Conservation (phyloP, 2,113 vertebrate genomes). For the Acinonyx jubatus region DNA sequence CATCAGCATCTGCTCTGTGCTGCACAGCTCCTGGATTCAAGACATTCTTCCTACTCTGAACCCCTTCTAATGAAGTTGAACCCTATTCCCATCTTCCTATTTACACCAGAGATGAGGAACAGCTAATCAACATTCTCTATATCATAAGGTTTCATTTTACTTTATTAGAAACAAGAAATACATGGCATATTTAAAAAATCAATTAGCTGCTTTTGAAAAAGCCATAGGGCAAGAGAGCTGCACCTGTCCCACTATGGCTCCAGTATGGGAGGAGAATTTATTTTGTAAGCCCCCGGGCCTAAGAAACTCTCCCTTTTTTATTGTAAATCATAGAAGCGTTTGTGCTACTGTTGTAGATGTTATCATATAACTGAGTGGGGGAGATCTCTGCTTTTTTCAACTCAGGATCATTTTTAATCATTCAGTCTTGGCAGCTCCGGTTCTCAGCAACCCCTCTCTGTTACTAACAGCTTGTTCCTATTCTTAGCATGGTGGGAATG, state of each 20-base stretch:
- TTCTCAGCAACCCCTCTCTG: conserved; percentile 49
- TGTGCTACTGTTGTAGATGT: conserved; percentile 17
- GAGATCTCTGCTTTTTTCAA: conserved; percentile 43
- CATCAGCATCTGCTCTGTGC: not conserved
- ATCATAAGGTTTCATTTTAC: not conserved
- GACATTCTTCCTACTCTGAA: not conserved
- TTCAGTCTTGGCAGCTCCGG: conserved; percentile 40
- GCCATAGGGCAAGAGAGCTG: not conserved
- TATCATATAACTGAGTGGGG: not conserved
- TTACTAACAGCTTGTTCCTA: conserved; percentile 67
- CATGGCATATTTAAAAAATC: not conserved
- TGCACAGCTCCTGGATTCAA: not conserved
- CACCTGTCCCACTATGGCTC: not conserved
- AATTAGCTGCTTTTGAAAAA: not conserved
- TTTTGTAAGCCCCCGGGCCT: not conserved
- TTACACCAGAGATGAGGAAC: not conserved
- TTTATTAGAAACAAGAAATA: conserved; percentile 39
- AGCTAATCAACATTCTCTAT: not conserved
- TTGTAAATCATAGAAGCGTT: not conserved
- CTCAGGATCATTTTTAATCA: conserved; percentile 52
- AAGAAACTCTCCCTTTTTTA: conserved; percentile 33
- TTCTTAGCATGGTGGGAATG: conserved; percentile 63
- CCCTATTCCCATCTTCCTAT: not conserved
- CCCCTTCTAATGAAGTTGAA: not conserved
- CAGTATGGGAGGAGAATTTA: not conserved